These are phyloP conservation scores for Sphecodes monilicornis DNA, from an alignment of 2,888 invertebrate species.

Conservation along the genomic window DNA sequence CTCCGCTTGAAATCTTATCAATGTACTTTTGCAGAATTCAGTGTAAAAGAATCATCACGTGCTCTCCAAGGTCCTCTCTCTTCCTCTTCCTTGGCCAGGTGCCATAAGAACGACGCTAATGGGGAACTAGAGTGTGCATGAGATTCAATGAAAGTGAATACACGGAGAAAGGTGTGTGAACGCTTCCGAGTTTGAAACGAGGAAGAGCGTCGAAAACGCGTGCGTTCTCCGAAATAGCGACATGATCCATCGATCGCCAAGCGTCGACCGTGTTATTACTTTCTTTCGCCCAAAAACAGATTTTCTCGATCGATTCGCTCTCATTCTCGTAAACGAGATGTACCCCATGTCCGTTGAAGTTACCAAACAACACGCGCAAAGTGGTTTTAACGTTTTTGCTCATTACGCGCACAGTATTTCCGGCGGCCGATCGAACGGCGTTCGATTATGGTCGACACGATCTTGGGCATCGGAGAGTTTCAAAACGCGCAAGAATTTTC, in stretches of 20 bases:
- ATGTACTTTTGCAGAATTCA: slow-evolving; percentile 51
- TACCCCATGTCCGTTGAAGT: slow-evolving; percentile 36
- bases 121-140: not conserved
- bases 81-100: slow-evolving; percentile 30
- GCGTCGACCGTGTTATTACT: slow-evolving; percentile 16
- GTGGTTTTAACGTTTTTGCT: slow-evolving; percentile 47
- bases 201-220: not conserved
- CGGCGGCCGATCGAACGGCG: slow-evolving; percentile 33
- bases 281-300: slow-evolving; percentile 19
- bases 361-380: slow-evolving; percentile 13
- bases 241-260: not conserved
- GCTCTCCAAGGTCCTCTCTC: slow-evolving; percentile 40
- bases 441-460: slow-evolving; percentile 28
- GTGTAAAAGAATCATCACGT: slow-evolving; percentile 21
- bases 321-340: not conserved
- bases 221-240: not conserved
- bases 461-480: slow-evolving; percentile 44
- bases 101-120: not conserved
- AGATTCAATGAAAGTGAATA: slow-evolving; percentile 10
- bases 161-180: slow-evolving; percentile 1
- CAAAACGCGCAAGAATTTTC: slow-evolving; percentile 62
- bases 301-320: slow-evolving; percentile 20
- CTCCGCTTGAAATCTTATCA: slow-evolving; percentile 62
- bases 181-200: slow-evolving; percentile 37
- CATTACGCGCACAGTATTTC: slow-evolving; percentile 56